A percentile compares a stretch with the other conserved stretches of the same genome.
These are phyloP conservation scores for Campoletis sonorensis DNA, from an alignment of 1,140 invertebrate species.

Conservation along the genomic window DNA sequence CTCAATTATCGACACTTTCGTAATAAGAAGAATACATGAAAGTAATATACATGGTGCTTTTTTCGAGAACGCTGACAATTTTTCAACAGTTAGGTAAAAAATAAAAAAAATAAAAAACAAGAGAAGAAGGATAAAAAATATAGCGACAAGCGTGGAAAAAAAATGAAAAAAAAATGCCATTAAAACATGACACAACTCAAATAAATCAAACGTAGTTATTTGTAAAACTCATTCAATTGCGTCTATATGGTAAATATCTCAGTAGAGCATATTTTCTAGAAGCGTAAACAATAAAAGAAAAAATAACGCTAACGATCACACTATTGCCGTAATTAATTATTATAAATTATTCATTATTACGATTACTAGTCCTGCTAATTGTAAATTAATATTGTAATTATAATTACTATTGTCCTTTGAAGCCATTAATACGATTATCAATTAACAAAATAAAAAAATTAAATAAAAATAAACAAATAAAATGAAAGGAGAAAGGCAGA, in stretches of 20 bases:
- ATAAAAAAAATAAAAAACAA: too few species aligned
- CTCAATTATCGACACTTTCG: conserved; percentile 42
- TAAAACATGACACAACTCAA: conserved; percentile 20
- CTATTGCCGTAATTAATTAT: conserved; percentile 31
- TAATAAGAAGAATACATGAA: conserved; percentile 57
- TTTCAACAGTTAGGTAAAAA: background rate
- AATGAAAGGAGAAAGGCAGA: background rate
- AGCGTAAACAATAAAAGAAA: background rate
- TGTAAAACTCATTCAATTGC: conserved; percentile 21
- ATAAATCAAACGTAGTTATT: conserved; percentile 35
- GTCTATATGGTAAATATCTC: conserved; percentile 1
- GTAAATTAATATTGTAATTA: conserved; percentile 38
- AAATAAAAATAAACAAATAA: too few species aligned
- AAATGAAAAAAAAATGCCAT: conserved; percentile 1
- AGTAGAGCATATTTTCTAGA: conserved; percentile 33
- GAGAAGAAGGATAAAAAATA: too few species aligned
- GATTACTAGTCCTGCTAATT: conserved; percentile 27
- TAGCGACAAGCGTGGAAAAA: background rate
- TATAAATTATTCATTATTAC: conserved; percentile 38
- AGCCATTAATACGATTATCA: conserved; percentile 37
- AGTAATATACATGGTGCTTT: conserved; percentile 61
- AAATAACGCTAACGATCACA: conserved; percentile 22
- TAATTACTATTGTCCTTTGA: conserved; percentile 38
- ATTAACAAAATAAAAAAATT: conserved; percentile 17
- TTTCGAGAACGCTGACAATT: conserved; percentile 53